These are phyloP conservation scores for Tribolium freemani DNA, from an alignment of 2,888 invertebrate genomes.

Conservation along the genomic window DNA sequence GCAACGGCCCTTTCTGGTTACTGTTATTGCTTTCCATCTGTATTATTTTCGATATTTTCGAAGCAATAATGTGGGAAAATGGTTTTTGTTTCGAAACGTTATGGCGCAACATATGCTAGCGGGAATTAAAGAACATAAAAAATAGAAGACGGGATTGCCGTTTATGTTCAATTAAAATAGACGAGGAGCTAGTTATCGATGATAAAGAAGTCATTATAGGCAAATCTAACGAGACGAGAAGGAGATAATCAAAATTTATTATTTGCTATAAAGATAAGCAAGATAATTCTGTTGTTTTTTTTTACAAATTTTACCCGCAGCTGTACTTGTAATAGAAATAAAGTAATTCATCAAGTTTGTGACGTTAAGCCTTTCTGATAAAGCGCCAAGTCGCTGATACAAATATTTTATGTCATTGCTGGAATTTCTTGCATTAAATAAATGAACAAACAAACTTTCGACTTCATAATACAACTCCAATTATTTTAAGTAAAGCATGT, in stretches of 20 bases:
- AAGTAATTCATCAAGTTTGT: conserved; percentile 21
- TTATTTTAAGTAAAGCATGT: conserved; percentile 36
- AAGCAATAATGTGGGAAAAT: conserved; percentile 19
- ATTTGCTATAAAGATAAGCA: conserved; percentile 7
- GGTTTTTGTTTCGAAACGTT: background rate
- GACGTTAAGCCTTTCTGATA: conserved; percentile 26
- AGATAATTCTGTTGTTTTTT: background rate
- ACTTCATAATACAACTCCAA: conserved; percentile 13
- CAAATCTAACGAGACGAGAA: conserved; percentile 15
- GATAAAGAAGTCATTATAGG: conserved; percentile 22
- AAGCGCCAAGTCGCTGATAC: background rate
- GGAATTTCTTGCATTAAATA: background rate
- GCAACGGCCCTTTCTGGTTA: conserved; percentile 37
- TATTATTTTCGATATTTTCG: conserved; percentile 38
- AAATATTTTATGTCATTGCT: no score
- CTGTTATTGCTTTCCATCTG: conserved; percentile 38
- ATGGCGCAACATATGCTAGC: conserved; percentile 9
- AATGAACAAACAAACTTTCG: background rate
- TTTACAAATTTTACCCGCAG: conserved; percentile 12
- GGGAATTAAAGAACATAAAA: conserved; percentile 16
- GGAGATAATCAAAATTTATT: conserved; percentile 20
- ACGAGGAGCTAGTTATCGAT: conserved; percentile 16
- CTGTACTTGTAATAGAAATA: conserved; percentile 2
- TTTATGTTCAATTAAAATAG: conserved; percentile 32
- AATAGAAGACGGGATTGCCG: background rate